phyloP scores from a whole-genome alignment of 1,140 invertebrate genomes.

The Maconellicoccus hirsutus region DNA sequence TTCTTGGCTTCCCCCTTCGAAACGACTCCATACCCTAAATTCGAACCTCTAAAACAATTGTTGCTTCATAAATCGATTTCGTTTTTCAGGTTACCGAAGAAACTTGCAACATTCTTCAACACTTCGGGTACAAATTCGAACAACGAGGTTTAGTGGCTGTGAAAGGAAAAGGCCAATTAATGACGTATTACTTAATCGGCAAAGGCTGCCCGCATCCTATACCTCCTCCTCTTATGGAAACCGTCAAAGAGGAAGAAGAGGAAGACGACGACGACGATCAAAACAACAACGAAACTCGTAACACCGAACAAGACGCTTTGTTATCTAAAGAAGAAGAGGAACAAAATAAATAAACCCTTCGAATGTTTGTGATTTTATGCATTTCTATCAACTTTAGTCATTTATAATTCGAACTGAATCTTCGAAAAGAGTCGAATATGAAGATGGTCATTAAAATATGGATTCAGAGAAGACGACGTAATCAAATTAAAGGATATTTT shows the following conservation, averaged over 20 bases:
- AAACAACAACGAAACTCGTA: not conserved
- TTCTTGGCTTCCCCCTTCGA: too few relatives aligned
- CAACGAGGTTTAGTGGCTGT: slow-evolving; percentile 82
- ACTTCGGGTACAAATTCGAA: slow-evolving; percentile 81
- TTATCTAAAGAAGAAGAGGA: slow-evolving; percentile 22
- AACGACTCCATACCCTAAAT: too few relatives aligned
- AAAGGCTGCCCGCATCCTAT: slow-evolving; percentile 35
- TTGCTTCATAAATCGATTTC: not conserved
- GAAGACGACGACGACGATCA: slow-evolving; percentile 27
- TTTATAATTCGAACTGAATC: too few relatives aligned
- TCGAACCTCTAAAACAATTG: not conserved
- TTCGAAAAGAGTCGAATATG: too few relatives aligned
- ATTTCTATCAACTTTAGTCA: too few relatives aligned
- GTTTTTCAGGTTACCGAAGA: slow-evolving; percentile 78
- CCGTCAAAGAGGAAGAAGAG: slow-evolving; percentile 30
- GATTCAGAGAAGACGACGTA: too few relatives aligned
- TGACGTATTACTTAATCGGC: slow-evolving; percentile 86
- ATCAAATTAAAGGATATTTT: too few relatives aligned
- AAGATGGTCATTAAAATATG: too few relatives aligned
- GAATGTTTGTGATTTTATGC: too few relatives aligned
- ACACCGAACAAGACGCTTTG: slow-evolving; percentile 16
- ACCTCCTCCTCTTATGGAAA: slow-evolving; percentile 28
- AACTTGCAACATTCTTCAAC: slow-evolving; percentile 70
- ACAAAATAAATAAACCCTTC: not conserved
- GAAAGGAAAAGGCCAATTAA: slow-evolving; percentile 88